These are phyloP conservation scores for Himantopus leucocephalus DNA, from an alignment of 2,113 vertebrate genomes.

Conservation along the genomic window DNA sequence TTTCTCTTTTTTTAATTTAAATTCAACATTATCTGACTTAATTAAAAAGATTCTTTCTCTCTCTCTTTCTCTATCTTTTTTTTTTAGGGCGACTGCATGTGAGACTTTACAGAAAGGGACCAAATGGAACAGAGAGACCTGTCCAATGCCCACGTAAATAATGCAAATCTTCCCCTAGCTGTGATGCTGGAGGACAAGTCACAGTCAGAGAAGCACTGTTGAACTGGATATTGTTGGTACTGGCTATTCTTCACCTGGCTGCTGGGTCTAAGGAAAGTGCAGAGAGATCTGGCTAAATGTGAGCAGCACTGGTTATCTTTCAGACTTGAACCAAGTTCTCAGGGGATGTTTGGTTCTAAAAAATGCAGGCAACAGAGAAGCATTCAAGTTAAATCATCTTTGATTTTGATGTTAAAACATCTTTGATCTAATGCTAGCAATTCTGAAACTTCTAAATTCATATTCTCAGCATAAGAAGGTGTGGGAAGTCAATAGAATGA, in stretches of 20 bases:
- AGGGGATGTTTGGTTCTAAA: background rate
- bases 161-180: background rate
- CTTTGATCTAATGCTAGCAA: background rate
- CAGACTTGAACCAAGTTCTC: background rate
- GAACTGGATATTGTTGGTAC: background rate
- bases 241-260: background rate
- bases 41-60: background rate
- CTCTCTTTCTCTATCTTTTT: background rate
- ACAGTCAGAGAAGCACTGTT: background rate
- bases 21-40: background rate
- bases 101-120: background rate
- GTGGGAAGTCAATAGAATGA: background rate
- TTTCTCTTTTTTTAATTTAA: background rate
- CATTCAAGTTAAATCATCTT: background rate
- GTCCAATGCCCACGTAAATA: background rate
- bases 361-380: background rate
- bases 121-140: background rate
- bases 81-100: background rate
- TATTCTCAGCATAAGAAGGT: background rate
- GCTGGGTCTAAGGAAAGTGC: background rate
- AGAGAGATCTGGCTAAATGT: background rate
- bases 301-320: background rate
- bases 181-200: background rate
- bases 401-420: background rate
- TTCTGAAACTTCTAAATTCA: background rate